Evolutionary conservation across 2,888 invertebrate species (phyloP), one percentile per base, ranked within the genome.

Genomic region (Microctonus aethiopoides): DNA sequence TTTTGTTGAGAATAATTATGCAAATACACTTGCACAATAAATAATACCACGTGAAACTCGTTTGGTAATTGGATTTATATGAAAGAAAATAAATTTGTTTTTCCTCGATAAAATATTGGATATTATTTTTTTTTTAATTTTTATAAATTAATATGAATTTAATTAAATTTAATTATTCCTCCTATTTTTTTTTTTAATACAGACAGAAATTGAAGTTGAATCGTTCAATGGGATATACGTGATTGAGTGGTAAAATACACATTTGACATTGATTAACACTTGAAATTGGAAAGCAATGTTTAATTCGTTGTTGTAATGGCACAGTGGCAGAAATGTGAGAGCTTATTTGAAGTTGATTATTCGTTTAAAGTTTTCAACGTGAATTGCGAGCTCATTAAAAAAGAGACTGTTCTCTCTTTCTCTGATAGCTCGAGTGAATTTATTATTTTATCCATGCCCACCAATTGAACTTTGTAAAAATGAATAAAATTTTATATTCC

Each of bases 241-340:
- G 57, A 68, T 66, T 32, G 70, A 70, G 68, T 67, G 67, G 39
- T 13, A 39, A 13, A 39, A 39, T 39, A 39, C 39, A 39, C 51
- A 52, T 24, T 52, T 52, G 51, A 39, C 16, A 20, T 22, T 52
- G 51, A 52, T 52, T 82, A 81, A 80, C 81, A 77, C 78, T 81
- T 80, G 75, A 78, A 81, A 80, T 75, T 75, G 72, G 76, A 77
- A 79, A 81, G 78, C 80, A 34, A 32, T 80, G 67, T 79, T 80
- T 80, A 81, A 81, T 80, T 72, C 52, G 22, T 78, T 73, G 65
- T 72, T n/a, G 39, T 77, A 80, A 79, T 77, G 78, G 76, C 75
- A 16, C n/a, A n/a, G n/a, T n/a, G n/a, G n/a, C n/a, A n/a, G 59
- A 13, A 36, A 32, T 74, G 11, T 16, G 5, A 34, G 7, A 69